Base-by-base conservation (phyloP, 1,140 invertebrate genomes). In the Anadara kagoshimensis region DNA sequence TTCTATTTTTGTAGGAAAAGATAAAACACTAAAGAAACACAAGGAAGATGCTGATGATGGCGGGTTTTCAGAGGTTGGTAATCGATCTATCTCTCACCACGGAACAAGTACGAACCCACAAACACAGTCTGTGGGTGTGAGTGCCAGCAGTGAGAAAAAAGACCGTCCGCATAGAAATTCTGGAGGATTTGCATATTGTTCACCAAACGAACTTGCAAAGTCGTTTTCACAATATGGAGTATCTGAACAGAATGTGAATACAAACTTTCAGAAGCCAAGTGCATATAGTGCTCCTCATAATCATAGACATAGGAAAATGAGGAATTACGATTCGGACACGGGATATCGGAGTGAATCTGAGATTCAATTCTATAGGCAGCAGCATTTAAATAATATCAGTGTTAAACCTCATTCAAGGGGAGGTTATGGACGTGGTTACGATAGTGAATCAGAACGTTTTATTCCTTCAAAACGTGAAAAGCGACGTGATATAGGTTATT, bases 261-360 rank as follows among this genome's bases (percentile, higher is more conserved):
- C 29, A 36, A 36, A 36, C 7, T 36, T 36, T 36, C 29, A 36
- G 7, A 36, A 36, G 29, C 29, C 29, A 36, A 36, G 7, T 36
- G 29, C 7, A 26, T 47, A 58, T 57, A 51, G 49, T 14, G 69
- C 69, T 45, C 73, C 73, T 41, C 75, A 78, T 44, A 68, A 49
- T 69, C 69, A 78, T 47, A 73, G 79, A 41, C 65, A 66, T 41
- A 58, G 76, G 10, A 78, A 76, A 18, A 72, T 78, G 54, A 54
- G 82, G 53, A 86, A 87, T 18, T 88, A 88, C 61, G 87, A 88
- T 58, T 87, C 86, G 11, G 87, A 88, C 53, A 87, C 86, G 5
- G 87, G 85, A 51, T 88, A 88, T 77, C 69, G 85, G 24, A 87
- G 85, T 79, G 86, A 89, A 56, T 75, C 80, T 14, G 83, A 86